Evolutionary conservation across 2,113 vertebrate genomes (phyloP), one percentile per base, ranked within the genome.

Genomic region (Ptilorrhoa leucosticta): DNA sequence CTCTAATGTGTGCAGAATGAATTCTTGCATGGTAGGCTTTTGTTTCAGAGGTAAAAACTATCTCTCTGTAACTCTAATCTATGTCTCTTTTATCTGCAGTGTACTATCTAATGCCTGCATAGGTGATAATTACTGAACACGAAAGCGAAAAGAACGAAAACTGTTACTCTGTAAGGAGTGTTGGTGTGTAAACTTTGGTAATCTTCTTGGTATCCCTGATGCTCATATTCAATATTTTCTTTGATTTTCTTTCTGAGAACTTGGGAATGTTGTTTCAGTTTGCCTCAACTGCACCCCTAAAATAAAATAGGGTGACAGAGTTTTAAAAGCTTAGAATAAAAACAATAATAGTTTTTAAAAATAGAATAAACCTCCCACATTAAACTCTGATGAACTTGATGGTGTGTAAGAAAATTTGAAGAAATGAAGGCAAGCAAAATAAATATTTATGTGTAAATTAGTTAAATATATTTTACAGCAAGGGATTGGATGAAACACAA

Each of bases 11-110:
- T 79, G 56, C 75, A 92, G 94, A 95, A 83, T 87, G 80, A 96
- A 86, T 96, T 65, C 85, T 19, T 81, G 83, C 64, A 78, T 66
- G 63, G 60, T 84, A 97, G 91, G 80, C 63, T 96, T 97, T 82
- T 96, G 90, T 97, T 57, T 93, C 40, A 60, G 76, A 75, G n/a
- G 33, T 82, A 56, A 89, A 91, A 91, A 48, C 71, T 68, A 14
- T 88, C 56, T 71, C 83, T 94, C 87, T 94, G 3, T 61, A 40
- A 4, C 65, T 86, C 20, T 40, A 39, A 56, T n/a, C 28, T 28
- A 0, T 5, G 2, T 45, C 24, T 72, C 1, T 51, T 70, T 65
- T 87, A 48, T 90, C 28, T 64, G 93, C 9, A 73, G n/a, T 44
- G 47, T 50, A 12, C 3, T 22, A 26, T 60, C 4, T 35, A 47